Percentiles rank a stretch among this genome's conserved stretches.
phyloP scores from a whole-genome alignment of 2,797 vertebrate genomes.

The Periophthalmus magnuspinnatus region DNA sequence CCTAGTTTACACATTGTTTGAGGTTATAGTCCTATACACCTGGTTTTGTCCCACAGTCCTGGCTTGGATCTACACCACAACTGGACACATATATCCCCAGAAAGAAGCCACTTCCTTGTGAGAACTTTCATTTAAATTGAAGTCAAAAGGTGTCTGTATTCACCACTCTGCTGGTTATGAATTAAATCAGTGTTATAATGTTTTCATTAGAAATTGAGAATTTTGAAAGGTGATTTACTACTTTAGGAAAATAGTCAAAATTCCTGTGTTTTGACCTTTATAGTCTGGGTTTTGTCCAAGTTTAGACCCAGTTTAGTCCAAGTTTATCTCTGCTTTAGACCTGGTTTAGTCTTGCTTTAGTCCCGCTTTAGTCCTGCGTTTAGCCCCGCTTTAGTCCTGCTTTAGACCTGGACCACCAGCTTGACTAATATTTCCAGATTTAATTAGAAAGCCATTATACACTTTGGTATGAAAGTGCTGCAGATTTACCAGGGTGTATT shows the following conservation, averaged over 20 bases:
- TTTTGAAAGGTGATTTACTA: not conserved
- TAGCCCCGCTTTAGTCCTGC: not conserved
- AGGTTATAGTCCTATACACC: no score
- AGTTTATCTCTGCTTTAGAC: not conserved
- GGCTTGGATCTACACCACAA: not conserved
- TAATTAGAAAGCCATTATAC: conserved; percentile 29
- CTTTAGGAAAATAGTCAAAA: not conserved
- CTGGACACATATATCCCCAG: not conserved
- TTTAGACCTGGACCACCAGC: not conserved
- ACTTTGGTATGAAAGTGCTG: conserved; percentile 31
- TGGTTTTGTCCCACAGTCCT: no score
- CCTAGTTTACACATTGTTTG: no score
- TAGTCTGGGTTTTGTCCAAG: not conserved
- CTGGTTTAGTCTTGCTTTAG: not conserved
- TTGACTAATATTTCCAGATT: conserved; percentile 33
- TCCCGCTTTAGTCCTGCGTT: not conserved
- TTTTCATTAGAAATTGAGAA: not conserved
- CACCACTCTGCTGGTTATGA: not conserved
- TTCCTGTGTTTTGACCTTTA: not conserved
- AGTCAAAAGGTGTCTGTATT: not conserved
- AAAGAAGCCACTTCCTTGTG: not conserved
- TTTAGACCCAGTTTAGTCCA: not conserved
- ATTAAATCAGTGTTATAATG: not conserved
- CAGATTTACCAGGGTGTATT: conserved; percentile 15
- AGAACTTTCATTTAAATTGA: not conserved